Conservation (phyloP, 2,797 vertebrate species). For the Craterocephalus amniculus region DNA sequence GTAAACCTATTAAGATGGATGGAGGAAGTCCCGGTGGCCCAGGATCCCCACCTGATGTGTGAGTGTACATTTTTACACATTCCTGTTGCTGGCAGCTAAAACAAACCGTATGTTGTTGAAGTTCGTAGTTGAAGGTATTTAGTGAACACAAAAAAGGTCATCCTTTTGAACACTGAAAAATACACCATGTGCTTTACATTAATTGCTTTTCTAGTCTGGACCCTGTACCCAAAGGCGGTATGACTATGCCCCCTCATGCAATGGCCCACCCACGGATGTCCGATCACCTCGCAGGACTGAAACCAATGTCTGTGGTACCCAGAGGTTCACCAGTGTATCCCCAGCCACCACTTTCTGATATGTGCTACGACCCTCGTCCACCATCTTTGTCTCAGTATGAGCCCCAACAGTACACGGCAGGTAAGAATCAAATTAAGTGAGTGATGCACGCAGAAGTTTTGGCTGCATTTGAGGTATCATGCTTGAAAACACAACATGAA, state of each 20-base stretch:
- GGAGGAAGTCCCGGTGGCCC: constrained; percentile 91
- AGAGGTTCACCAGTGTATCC: constrained; percentile 90
- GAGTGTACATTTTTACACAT: constrained; percentile 53
- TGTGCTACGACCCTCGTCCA: constrained; percentile 91
- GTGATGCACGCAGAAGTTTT: background rate
- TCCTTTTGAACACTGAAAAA: background rate
- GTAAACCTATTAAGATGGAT: constrained; percentile 92
- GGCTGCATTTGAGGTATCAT: background rate
- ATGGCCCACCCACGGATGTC: constrained; percentile 84
- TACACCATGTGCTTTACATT: background rate
- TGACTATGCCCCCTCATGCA: constrained; percentile 87
- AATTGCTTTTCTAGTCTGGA: constrained; percentile 83
- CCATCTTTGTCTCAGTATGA: constrained; percentile 91
- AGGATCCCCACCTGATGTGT: constrained; percentile 96
- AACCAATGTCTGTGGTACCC: constrained; percentile 89
- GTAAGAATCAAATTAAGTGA: constrained; percentile 71
- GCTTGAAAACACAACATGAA: background rate
- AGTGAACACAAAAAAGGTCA: background rate
- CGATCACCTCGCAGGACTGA: constrained; percentile 87
- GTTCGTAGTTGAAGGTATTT: background rate
- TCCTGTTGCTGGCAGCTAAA: background rate
- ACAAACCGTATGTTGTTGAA: too few species aligned
- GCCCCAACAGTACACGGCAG: constrained; percentile 87
- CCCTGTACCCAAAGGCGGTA: constrained; percentile 84
- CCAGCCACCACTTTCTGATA: constrained; percentile 88